Evolutionary conservation across 2,797 vertebrate species (phyloP), one percentile per base, ranked within the genome.

Genomic region (Sebastes jordani): DNA sequence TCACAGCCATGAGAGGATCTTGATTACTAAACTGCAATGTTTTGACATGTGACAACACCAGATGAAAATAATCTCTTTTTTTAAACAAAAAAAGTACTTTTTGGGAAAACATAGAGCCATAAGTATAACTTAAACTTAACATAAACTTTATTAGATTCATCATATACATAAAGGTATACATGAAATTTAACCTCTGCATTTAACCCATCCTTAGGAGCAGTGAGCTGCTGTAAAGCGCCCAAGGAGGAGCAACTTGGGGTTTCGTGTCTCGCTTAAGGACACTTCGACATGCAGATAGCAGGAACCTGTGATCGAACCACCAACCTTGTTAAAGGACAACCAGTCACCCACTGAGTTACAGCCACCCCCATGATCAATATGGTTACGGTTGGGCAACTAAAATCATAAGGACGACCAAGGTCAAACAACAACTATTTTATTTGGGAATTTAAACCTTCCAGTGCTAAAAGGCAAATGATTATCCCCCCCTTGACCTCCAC

Each of bases 191-290:
- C 42, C 42, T 42, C 38, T 46, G 42, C 16, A 18, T 46, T 46
- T 46, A 46, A 18, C 1, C 6, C 42, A 46, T 46, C 42, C 42
- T 18, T 46, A 0, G 16, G 3, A 46, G 14, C 6, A 46, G 42
- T 46, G 38, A 46, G 38, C 38, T 46, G 38, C 38, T 38, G 38
- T 42, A 0, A 42, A 42, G 38, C 13, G 11, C 36, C 11, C 23
- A 25, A 25, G 2, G 23, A 25, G 23, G 13, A 42, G 38, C 14
- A 16, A 16, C 38, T 16, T 42, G 38, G 13, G 38, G 0, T 42
- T 42, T 0, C 0, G 38, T 42, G 38, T 42, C 38, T 42, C 38
- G 0, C 0, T 42, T 0, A 42, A 42, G 14, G 14, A 42, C 38
- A 42, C 38, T 42, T 42, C 38, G 38, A 42, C 38, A 42, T 42